Conservation (phyloP, 2,797 vertebrate genomes). For the Oryzias dopingdopingensis region DNA sequence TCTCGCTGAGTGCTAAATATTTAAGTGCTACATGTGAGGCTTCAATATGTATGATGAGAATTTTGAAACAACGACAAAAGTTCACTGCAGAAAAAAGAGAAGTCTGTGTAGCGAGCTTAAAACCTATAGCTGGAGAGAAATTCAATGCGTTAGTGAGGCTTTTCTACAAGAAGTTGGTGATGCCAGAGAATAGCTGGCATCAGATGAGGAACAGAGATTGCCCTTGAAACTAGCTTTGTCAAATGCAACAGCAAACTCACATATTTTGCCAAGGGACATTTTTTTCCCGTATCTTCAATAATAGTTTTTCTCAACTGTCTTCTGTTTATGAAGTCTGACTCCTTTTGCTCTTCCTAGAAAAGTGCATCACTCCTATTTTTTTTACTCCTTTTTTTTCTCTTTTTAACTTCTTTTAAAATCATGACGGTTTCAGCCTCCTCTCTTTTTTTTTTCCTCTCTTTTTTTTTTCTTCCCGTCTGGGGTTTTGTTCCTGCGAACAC, state of each 20-base stretch:
- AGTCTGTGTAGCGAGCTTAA: conserved; percentile 39
- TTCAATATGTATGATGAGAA: conserved; percentile 24
- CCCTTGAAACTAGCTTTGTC: conserved; percentile 59
- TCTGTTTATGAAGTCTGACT: conserved; percentile 54
- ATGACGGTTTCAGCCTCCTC: conserved; percentile 43
- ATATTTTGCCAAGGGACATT: conserved; percentile 54
- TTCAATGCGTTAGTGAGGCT: conserved; percentile 27
- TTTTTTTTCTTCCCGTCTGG: conserved; percentile 50
- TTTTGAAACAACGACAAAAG: no score
- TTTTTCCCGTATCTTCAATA: conserved; percentile 61
- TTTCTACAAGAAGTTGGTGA: conserved; percentile 37
- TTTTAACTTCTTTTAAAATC: conserved; percentile 54
- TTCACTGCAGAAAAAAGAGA: no score
- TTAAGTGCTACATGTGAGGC: conserved; percentile 1
- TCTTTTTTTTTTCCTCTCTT: conserved; percentile 24
- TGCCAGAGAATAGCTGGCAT: conserved; percentile 40
- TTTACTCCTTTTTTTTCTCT: conserved; percentile 20
- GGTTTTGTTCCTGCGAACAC: conserved; percentile 61
- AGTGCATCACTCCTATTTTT: conserved; percentile 27
- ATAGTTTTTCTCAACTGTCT: conserved; percentile 42
- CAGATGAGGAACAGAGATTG: conserved; percentile 45
- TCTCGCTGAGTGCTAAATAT: conserved; percentile 11
- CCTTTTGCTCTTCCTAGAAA: conserved; percentile 44
- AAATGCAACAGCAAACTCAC: conserved; percentile 60
- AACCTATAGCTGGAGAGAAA: conserved; percentile 47